These are phyloP conservation scores for Drosophila fungiperda DNA, from an alignment of 2,888 invertebrate genomes.

Conservation along the genomic window DNA sequence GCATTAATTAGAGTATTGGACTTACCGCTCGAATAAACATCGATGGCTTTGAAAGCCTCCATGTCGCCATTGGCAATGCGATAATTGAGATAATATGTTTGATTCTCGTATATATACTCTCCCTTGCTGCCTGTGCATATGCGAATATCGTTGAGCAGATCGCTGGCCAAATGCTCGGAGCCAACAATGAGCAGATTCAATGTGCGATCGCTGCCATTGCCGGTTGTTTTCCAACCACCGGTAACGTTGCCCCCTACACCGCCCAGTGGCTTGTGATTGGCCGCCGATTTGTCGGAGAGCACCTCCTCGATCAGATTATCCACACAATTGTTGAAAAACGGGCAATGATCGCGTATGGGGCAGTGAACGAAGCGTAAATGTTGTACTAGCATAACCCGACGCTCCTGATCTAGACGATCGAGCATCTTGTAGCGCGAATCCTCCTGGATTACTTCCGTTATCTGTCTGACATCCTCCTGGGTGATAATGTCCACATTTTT, in stretches of 20 bases:
- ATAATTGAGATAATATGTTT: slow-evolving; percentile 93
- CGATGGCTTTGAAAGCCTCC: slow-evolving; percentile 93
- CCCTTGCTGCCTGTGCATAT: slow-evolving; percentile 94
- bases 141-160: slow-evolving; percentile 93
- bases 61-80: slow-evolving; percentile 95
- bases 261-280: slow-evolving; percentile 87
- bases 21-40: slow-evolving; percentile 95
- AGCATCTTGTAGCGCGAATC: slow-evolving; percentile 98
- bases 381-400: slow-evolving; percentile 97
- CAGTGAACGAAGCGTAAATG: slow-evolving; percentile 98
- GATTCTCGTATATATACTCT: slow-evolving; percentile 92
- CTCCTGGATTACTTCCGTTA: slow-evolving; percentile 95
- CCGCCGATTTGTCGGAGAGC: slow-evolving; percentile 83
- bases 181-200: slow-evolving; percentile 95
- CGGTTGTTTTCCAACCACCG: slow-evolving; percentile 60
- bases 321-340: slow-evolving; percentile 93
- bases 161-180: slow-evolving; percentile 93
- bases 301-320: slow-evolving; percentile 90
- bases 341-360: slow-evolving; percentile 97
- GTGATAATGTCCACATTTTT: slow-evolving; percentile 96
- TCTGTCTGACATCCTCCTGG: slow-evolving; percentile 96
- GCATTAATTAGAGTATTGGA: neutral
- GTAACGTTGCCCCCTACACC: slow-evolving; percentile 13
- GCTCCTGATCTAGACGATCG: slow-evolving; percentile 96
- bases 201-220: slow-evolving; percentile 81